Evolutionary conservation across 2,113 vertebrate species (phyloP).

Genomic region (Erythrocebus patas): DNA sequence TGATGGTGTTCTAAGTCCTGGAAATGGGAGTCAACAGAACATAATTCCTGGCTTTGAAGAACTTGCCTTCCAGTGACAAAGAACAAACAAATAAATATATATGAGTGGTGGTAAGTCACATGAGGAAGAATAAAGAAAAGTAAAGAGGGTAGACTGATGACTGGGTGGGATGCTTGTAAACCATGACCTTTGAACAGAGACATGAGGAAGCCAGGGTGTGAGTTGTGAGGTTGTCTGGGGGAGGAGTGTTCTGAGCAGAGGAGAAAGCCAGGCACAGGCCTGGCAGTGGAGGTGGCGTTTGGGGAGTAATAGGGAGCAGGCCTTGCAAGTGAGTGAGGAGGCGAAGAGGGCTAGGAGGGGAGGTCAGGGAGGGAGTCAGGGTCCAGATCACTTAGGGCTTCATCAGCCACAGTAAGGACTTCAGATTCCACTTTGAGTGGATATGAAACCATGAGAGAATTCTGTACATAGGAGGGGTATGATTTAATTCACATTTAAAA

Average conservation of each 20-base stretch:
- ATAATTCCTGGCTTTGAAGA: background rate
- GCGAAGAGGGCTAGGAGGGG: background rate
- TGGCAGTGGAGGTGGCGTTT: background rate
- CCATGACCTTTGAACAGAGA: background rate
- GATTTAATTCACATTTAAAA: background rate
- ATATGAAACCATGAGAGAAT: background rate
- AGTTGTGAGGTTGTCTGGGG: background rate
- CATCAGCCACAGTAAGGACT: background rate
- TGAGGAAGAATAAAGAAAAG: background rate
- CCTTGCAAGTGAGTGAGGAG: rapidly evolving
- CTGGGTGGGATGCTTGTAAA: background rate
- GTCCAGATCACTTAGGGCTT: background rate
- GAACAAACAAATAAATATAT: background rate
- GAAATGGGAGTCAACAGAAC: background rate
- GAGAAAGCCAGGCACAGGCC: background rate
- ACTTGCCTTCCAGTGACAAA: background rate
- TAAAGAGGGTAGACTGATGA: background rate
- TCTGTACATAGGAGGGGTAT: background rate
- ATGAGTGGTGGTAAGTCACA: background rate
- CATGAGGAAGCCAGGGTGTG: background rate
- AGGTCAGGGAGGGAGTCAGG: background rate
- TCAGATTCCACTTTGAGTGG: background rate
- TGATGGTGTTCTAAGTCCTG: background rate
- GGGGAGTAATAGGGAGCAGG: background rate
- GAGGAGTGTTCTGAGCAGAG: background rate